Conservation (phyloP, 2,888 invertebrate genomes). For the Leptinotarsa juncta region DNA sequence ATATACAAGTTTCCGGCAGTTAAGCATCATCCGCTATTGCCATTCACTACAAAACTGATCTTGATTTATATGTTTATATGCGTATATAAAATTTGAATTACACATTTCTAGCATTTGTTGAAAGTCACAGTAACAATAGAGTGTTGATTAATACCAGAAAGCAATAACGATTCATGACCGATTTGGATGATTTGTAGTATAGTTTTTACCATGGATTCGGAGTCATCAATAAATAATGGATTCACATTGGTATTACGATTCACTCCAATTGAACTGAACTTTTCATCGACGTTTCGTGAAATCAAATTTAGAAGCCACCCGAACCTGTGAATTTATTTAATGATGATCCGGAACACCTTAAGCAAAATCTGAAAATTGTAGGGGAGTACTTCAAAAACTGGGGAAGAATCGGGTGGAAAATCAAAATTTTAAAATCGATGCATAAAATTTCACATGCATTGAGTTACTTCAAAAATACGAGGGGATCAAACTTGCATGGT, state of each 20-base stretch:
- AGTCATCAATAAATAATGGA: constrained; percentile 33
- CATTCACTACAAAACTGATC: constrained; percentile 2
- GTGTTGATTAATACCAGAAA: neutral
- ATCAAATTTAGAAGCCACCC: neutral
- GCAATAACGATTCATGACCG: constrained; percentile 7
- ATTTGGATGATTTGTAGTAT: constrained; percentile 26
- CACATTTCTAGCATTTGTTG: constrained; percentile 15
- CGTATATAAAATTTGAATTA: constrained; percentile 1
- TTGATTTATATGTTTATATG: constrained; percentile 4
- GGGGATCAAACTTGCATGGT: constrained; percentile 26
- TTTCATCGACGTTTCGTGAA: neutral
- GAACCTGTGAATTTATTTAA: constrained; percentile 21
- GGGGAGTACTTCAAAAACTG: constrained; percentile 24
- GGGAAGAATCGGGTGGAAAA: constrained; percentile 22
- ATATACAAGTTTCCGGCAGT: constrained; percentile 3
- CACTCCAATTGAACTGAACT: constrained; percentile 10
- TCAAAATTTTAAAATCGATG: constrained; percentile 22
- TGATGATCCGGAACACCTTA: constrained; percentile 29
- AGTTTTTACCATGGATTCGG: constrained; percentile 36
- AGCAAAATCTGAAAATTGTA: constrained; percentile 32
- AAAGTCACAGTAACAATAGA: constrained; percentile 10
- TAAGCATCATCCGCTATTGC: neutral
- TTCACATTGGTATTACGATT: neutral
- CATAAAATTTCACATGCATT: constrained; percentile 26
- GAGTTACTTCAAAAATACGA: constrained; percentile 22